Evolutionary conservation across 2,113 vertebrate genomes (phyloP).

Genomic region (Butastur rufipennis): DNA sequence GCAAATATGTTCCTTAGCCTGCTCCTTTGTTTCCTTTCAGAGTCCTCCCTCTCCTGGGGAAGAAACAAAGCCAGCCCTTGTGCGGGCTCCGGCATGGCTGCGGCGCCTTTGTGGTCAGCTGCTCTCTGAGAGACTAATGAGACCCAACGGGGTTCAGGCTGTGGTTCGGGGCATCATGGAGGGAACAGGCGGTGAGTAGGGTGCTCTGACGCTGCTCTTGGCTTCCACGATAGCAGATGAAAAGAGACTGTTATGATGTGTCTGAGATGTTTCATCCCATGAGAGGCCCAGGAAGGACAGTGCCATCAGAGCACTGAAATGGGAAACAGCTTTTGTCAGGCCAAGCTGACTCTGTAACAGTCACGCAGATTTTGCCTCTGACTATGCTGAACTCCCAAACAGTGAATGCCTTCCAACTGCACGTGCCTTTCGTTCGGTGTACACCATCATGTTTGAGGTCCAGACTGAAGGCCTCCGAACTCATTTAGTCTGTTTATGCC

Average conservation of each 20-base stretch:
- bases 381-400: neutral
- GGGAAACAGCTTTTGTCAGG: neutral
- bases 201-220: neutral
- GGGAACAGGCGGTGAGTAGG: constrained; percentile 80
- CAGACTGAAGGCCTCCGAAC: neutral
- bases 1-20: accelerated
- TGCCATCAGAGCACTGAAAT: neutral
- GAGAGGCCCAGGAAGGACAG: neutral
- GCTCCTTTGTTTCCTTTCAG: constrained; percentile 21
- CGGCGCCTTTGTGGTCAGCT: constrained; percentile 87
- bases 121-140: constrained; percentile 87
- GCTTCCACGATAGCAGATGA: neutral
- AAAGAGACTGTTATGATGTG: neutral
- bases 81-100: constrained; percentile 81
- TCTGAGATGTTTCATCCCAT: neutral
- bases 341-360: neutral
- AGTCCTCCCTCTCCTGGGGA: neutral
- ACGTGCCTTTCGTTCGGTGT: neutral
- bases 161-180: constrained; percentile 88
- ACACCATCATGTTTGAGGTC: accelerated
- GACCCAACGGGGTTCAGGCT: constrained; percentile 85
- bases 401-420: neutral
- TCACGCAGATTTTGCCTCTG: neutral
- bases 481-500: neutral
- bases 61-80: neutral